Base-by-base conservation (phyloP, 2,888 invertebrate species). In the Stictocephala bisonia region DNA sequence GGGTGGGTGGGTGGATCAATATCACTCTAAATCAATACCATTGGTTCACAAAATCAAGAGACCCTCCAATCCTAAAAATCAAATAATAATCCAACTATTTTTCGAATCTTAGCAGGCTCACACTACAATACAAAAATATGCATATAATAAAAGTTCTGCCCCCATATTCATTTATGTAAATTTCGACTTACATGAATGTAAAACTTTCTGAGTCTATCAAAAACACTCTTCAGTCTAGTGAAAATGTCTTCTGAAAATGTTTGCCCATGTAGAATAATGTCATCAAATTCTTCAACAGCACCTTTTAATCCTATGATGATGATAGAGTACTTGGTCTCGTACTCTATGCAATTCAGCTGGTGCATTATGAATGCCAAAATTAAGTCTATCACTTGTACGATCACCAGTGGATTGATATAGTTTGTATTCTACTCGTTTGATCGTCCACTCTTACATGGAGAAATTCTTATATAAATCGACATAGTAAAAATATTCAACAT, bases 331-430 rank as follows among this genome's bases (percentile, higher is more conserved):
- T 11, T 27, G 56, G 4, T n/a, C n/a, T 18, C 27, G n/a, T 3
- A 56, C 31, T 29, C 18, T 27, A 20, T 56, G n/a, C 15, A 29
- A 60, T 40, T 22, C 13, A 11, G 22, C 22, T 4, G 60, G 60
- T 13, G 60, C 60, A 6, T 31, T 60, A 22, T 60, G 31, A 15
- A 60, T 40, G n/a, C 60, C 60, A 22, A 60, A 60, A 1, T 22
- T 15, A 2, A 40, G 9, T 3, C 40, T 27, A 40, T 60, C 40
- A 13, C 40, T 60, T 60, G 22, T 35, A 60, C 1, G 40, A 24
- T 20, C 60, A 72, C 13, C 48, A 29, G 35, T 74, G 72, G 9
- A 64, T 74, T 35, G 71, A 64, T n/a, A 74, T 74, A 6, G 70
- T 48, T 64, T 71, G 71, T n/a, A 72, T 40, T 1, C 18, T 22